Conservation (phyloP, 2,888 invertebrate genomes). For the Choristoneura rosaceana region DNA sequence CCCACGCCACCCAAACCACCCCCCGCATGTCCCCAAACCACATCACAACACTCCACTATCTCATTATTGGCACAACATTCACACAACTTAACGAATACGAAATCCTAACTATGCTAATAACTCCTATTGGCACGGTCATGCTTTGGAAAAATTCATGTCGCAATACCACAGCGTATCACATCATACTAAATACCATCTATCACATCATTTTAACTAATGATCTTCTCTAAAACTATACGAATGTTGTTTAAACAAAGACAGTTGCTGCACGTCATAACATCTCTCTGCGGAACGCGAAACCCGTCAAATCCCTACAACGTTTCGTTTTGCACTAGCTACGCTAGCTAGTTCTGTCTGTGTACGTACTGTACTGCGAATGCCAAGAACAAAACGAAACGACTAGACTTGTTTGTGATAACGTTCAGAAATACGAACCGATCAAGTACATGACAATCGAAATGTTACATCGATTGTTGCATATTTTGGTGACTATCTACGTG, state of each 20-base stretch:
- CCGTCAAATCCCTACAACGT: conserved; percentile 59
- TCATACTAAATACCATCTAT: conserved; percentile 62
- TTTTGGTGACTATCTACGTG: not conserved
- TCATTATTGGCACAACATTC: conserved; percentile 85
- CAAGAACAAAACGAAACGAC: conserved; percentile 27
- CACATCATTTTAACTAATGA: conserved; percentile 70
- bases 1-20: conserved; percentile 77
- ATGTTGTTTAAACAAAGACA: conserved; percentile 81
- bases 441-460: conserved; percentile 14
- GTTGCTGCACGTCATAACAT: conserved; percentile 84
- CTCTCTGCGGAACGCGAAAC: conserved; percentile 64
- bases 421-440: conserved; percentile 30
- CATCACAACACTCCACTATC: conserved; percentile 85
- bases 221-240: conserved; percentile 63
- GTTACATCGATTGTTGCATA: not conserved
- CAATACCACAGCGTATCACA: conserved; percentile 59
- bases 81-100: conserved; percentile 82
- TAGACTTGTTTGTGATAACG: conserved; percentile 37
- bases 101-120: conserved; percentile 82
- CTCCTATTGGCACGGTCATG: conserved; percentile 83
- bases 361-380: conserved; percentile 37
- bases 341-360: conserved; percentile 17
- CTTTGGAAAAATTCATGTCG: conserved; percentile 78
- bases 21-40: conserved; percentile 84
- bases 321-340: conserved; percentile 59